phyloP scores from a whole-genome alignment of 2,113 vertebrate genomes.

The Speoplatyrhinus poulsoni region DNA sequence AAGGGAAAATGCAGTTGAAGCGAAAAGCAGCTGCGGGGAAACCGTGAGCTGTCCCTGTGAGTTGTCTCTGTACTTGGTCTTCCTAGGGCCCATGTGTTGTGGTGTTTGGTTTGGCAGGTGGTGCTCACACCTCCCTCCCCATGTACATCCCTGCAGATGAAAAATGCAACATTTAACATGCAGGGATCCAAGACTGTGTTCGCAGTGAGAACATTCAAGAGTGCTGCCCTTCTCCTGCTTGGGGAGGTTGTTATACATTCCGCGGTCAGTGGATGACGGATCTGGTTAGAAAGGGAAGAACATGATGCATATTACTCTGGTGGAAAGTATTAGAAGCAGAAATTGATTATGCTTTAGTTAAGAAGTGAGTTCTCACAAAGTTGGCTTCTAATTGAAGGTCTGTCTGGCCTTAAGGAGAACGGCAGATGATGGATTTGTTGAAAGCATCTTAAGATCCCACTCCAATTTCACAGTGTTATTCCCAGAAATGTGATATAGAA shows the following conservation, averaged over 20 bases:
- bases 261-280: conserved; percentile 21
- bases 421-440: conserved; percentile 34
- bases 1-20: conserved; percentile 47
- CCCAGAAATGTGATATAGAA: conserved; percentile 9
- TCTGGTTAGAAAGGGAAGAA: neutral
- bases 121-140: conserved; percentile 23
- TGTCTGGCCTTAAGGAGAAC: conserved; percentile 26
- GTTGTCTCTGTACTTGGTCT: conserved; percentile 4
- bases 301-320: conserved; percentile 9
- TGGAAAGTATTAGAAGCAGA: conserved; percentile 31
- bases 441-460: conserved; percentile 24
- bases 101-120: conserved; percentile 48
- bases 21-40: conserved; percentile 30
- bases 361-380: conserved; percentile 26
- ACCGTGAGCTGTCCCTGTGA: conserved; percentile 29
- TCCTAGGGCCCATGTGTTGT: conserved; percentile 16
- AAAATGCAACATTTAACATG: conserved; percentile 21
- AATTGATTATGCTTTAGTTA: conserved; percentile 39
- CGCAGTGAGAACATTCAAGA: conserved; percentile 18
- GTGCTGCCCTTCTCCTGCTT: neutral
- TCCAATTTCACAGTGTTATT: conserved; percentile 20
- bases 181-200: conserved; percentile 31
- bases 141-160: conserved; percentile 33
- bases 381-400: conserved; percentile 18
- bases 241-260: conserved; percentile 45